Percentiles rank a stretch among this genome's conserved stretches.
These are phyloP conservation scores for human (Homo sapiens) DNA, from an alignment of 2,113 vertebrate genomes.

Conservation along the genomic window GRCh38 chr2:158836001-158836500, in stretches of 20 bases:
- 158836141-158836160: accelerated
- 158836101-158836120: background rate
- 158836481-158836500: background rate
- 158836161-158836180: background rate
- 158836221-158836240: no score
- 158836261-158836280: slow-evolving; percentile 11
- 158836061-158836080: accelerated
- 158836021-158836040: no score
- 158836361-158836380: accelerated
- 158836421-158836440: background rate
- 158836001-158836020: no score
- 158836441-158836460: background rate
- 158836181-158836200: background rate
- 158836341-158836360: background rate
- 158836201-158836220: background rate
- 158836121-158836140: background rate
- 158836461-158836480: background rate
- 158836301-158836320: background rate
- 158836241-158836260: no score
- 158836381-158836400: background rate
- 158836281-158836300: background rate
- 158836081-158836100: background rate
- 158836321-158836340: background rate
- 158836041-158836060: background rate
- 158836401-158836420: background rate